Conservation (phyloP, 2,797 vertebrate species). For the Falco naumanni region DNA sequence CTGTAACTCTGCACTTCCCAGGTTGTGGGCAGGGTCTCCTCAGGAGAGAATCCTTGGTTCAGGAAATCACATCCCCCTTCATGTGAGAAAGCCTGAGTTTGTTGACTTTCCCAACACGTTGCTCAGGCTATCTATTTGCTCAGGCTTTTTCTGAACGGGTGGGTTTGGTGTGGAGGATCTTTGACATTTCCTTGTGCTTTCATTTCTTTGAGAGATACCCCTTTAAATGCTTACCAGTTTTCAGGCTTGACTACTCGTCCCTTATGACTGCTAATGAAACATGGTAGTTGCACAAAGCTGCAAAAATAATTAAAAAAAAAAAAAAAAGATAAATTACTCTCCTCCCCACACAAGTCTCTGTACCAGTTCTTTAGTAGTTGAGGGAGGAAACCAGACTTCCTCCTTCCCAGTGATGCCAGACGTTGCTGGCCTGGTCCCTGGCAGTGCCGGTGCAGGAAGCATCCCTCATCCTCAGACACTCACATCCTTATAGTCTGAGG, state of each 20-base stretch:
- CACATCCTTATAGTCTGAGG: slow-evolving; percentile 62
- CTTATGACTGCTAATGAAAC: background rate
- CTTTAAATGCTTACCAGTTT: background rate
- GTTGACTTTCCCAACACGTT: slow-evolving; percentile 47
- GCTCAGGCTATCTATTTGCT: slow-evolving; percentile 48
- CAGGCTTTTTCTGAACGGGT: background rate
- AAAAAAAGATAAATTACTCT: background rate
- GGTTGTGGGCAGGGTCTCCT: slow-evolving; percentile 9
- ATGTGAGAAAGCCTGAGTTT: background rate
- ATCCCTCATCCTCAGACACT: slow-evolving; percentile 19
- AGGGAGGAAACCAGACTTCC: slow-evolving; percentile 77
- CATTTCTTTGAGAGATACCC: background rate
- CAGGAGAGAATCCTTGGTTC: slow-evolving; percentile 19
- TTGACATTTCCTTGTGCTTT: background rate
- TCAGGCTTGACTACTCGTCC: slow-evolving; percentile 3
- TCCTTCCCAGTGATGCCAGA: slow-evolving; percentile 62
- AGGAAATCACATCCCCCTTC: slow-evolving; percentile 33
- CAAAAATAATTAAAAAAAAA: background rate
- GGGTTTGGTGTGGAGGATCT: background rate
- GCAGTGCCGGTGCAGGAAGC: slow-evolving; percentile 55
- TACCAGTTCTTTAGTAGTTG: slow-evolving; percentile 60
- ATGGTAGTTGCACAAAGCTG: background rate
- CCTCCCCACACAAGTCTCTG: slow-evolving; percentile 3
- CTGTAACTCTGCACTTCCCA: background rate
- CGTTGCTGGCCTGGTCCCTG: background rate